phyloP scores from a whole-genome alignment of 2,797 vertebrate species.

The Epinephelus malabaricus region DNA sequence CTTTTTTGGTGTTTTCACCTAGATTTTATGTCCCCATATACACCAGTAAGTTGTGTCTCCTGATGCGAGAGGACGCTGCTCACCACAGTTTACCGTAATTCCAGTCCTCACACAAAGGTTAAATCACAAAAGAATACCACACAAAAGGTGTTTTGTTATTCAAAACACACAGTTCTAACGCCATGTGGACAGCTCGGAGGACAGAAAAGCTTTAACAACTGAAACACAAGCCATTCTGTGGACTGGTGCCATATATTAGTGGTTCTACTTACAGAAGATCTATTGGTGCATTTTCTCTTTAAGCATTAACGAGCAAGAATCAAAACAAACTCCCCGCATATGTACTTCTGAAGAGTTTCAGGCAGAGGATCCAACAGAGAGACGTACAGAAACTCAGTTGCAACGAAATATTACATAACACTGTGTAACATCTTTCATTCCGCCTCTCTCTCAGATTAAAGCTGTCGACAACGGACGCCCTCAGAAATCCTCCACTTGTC shows the following conservation, averaged over 20 bases:
- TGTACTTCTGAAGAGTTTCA: conserved; percentile 14
- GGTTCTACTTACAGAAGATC: neutral
- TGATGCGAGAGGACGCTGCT: conserved; percentile 16
- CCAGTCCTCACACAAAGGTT: conserved; percentile 37
- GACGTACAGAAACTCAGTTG: conserved; percentile 28
- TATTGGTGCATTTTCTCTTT: neutral
- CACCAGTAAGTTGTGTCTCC: conserved; percentile 1
- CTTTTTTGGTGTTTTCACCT: conserved; percentile 14
- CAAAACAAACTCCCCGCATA: neutral
- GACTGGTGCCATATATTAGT: neutral
- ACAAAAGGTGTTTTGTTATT: conserved; percentile 49
- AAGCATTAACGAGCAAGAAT: neutral
- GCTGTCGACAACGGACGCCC: conserved; percentile 98
- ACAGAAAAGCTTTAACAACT: conserved; percentile 8
- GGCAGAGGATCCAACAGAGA: conserved; percentile 1
- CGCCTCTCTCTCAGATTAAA: conserved; percentile 89
- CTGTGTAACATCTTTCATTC: conserved; percentile 32
- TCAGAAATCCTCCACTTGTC: conserved; percentile 94
- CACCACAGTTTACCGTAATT: conserved; percentile 42
- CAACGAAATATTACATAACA: conserved; percentile 23
- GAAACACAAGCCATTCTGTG: conserved; percentile 17
- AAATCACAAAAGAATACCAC: conserved; percentile 39
- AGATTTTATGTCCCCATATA: conserved; percentile 6
- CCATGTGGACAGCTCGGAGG: conserved; percentile 9
- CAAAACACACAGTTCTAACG: neutral